Evolutionary conservation across 2,888 invertebrate species (phyloP).

Genomic region (Argynnis bischoffii): DNA sequence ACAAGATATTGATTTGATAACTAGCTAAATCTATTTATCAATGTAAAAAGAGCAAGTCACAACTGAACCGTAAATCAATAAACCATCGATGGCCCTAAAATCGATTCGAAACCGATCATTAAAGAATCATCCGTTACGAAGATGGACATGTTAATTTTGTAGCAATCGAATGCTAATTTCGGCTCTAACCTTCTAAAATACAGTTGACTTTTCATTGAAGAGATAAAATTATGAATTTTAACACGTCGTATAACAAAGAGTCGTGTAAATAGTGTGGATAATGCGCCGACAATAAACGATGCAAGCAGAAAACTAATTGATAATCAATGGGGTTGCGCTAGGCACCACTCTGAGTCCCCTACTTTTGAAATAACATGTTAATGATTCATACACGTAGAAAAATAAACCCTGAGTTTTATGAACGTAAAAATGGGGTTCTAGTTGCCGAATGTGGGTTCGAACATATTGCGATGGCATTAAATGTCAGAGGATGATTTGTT

Average conservation of each 20-base stretch:
- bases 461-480: conserved; percentile 79
- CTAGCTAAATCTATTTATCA: conserved; percentile 43
- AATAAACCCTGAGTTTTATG: conserved; percentile 58
- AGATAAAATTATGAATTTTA: conserved; percentile 52
- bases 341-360: conserved; percentile 59
- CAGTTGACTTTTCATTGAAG: conserved; percentile 40
- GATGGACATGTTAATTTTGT: conserved; percentile 73
- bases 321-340: conserved; percentile 73
- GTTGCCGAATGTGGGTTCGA: conserved; percentile 66
- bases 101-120: conserved; percentile 74
- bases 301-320: conserved; percentile 79
- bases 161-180: conserved; percentile 46
- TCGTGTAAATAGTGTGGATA: conserved; percentile 79
- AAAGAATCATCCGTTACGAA: conserved; percentile 78
- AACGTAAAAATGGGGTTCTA: conserved; percentile 52
- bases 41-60: conserved; percentile 72
- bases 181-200: conserved; percentile 49
- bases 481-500: conserved; percentile 81
- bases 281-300: conserved; percentile 73
- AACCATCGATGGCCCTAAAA: conserved; percentile 71
- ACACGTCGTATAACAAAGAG: conserved; percentile 67
- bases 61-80: conserved; percentile 74
- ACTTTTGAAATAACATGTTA: conserved; percentile 65
- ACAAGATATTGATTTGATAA: conserved; percentile 58
- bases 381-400: conserved; percentile 69